Base-by-base conservation (phyloP, 2,113 vertebrate genomes). In the Nycticorax nycticorax region DNA sequence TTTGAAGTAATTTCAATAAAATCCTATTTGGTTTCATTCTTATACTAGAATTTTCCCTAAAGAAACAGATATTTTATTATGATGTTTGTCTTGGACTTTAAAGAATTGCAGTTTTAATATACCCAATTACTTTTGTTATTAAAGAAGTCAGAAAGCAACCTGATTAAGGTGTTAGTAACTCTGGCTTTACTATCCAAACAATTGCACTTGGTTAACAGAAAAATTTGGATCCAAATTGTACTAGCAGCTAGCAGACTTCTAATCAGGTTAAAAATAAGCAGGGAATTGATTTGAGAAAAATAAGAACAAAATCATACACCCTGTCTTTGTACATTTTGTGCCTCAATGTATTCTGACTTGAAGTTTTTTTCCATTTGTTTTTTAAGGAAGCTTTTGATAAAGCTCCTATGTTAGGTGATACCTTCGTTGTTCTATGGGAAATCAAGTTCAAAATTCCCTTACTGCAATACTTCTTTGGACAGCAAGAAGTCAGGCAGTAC, bases 251-350 rank as follows among this genome's bases (percentile, higher is more conserved):
- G n/a, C 50, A 76, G 57, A 30, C 12, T 72, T 89, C 48, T 85
- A 96, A 91, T 77, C 10, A 2, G 15, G 62, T 92, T 92, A 89
- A 97, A 94, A 96, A 91, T 73, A 81, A 87, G 35, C 45, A 85
- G 69, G 26, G 63, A 91, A 73, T 73, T 85, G 56, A 23, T 89
- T 62, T 60, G 50, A 64, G 41, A 72, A 89, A 81, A 86, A 52
- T 21, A 57, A 67, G 12, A 76, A 19, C 45, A 41, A 91, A 86
- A 78, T 52, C 0, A 72, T 84, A 91, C 89, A 59, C 52, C 32
- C 41, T 23, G 35, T 32, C 60, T 91, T 72, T 77, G 32, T 85
- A 72, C 33, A 60, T 78, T 87, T 91, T 92, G 20, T 81, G 52
- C 52, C 39, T 72, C 77, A 75, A 56, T 56, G n/a, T 32, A 52